A percentile compares a stretch with the other conserved stretches of the same genome.
phyloP scores from a whole-genome alignment of 2,113 vertebrate genomes.

The Lucifuga dentata region DNA sequence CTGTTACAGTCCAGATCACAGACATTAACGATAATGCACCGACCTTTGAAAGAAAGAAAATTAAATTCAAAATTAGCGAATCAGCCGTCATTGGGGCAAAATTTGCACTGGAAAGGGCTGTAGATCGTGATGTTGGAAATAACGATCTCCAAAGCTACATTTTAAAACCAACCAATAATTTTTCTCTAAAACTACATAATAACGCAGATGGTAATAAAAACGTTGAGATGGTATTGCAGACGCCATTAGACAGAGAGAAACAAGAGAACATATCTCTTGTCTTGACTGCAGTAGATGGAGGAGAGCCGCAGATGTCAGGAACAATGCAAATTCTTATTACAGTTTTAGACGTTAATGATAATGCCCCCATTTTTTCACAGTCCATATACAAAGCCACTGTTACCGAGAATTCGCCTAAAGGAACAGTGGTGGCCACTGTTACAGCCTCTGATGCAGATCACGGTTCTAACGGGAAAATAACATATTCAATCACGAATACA shows the following conservation, averaged over 20 bases:
- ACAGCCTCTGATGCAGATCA: constrained; percentile 46
- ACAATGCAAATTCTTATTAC: constrained; percentile 58
- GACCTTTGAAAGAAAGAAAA: constrained; percentile 50
- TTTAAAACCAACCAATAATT: constrained; percentile 47
- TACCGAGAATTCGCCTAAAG: constrained; percentile 23
- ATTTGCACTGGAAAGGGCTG: constrained; percentile 64
- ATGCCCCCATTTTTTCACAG: constrained; percentile 60
- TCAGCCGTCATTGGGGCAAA: constrained; percentile 61
- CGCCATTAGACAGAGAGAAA: constrained; percentile 52
- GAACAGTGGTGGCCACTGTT: constrained; percentile 13
- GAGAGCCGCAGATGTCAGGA: constrained; percentile 63
- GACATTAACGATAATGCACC: constrained; percentile 62
- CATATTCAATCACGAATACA: constrained; percentile 52
- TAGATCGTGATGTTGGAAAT: constrained; percentile 47
- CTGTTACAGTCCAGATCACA: constrained; percentile 50
- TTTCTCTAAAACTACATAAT: constrained; percentile 55
- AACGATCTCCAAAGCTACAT: constrained; percentile 61
- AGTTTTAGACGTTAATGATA: constrained; percentile 48
- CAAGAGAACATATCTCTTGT: constrained; percentile 25
- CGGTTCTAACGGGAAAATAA: constrained; percentile 38
- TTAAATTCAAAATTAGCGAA: constrained; percentile 62
- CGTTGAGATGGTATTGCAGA: constrained; percentile 55
- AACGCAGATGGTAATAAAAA: constrained; percentile 50
- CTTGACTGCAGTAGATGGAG: constrained; percentile 59
- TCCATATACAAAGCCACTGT: constrained; percentile 29